phyloP scores from a whole-genome alignment of 1,140 invertebrate species.

The Solenopsis invicta region DNA sequence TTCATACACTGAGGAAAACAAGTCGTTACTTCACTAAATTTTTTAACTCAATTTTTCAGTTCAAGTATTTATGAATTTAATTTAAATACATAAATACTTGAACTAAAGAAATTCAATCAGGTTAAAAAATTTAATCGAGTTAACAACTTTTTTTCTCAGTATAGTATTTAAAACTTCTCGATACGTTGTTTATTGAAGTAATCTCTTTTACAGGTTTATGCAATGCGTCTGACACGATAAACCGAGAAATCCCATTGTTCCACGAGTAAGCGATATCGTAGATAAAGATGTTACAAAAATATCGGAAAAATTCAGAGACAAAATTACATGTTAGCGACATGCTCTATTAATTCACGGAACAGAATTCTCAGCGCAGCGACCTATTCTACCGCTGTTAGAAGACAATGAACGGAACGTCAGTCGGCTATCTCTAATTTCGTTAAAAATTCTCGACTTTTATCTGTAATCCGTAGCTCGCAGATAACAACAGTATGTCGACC shows the following conservation, averaged over 20 bases:
- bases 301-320: neutral
- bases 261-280: neutral
- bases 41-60: no score
- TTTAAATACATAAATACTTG: no score
- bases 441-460: conserved; percentile 45
- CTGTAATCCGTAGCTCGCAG: neutral
- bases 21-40: no score
- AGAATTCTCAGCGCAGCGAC: neutral
- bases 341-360: neutral
- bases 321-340: neutral
- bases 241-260: neutral
- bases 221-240: neutral
- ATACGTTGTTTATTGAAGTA: neutral
- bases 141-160: no score
- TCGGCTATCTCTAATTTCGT: conserved; percentile 24
- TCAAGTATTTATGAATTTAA: no score
- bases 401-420: neutral
- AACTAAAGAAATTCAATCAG: no score
- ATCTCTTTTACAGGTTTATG: neutral
- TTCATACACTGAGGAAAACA: no score
- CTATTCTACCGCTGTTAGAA: neutral
- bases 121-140: no score
- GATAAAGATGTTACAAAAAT: conserved; percentile 11
- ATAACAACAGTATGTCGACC: conserved; percentile 17
- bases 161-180: no score